A percentile compares a stretch with the other conserved stretches of the same genome.
These are phyloP conservation scores for Lepisosteus osseus DNA, from an alignment of 2,113 vertebrate genomes.

Conservation along the genomic window DNA sequence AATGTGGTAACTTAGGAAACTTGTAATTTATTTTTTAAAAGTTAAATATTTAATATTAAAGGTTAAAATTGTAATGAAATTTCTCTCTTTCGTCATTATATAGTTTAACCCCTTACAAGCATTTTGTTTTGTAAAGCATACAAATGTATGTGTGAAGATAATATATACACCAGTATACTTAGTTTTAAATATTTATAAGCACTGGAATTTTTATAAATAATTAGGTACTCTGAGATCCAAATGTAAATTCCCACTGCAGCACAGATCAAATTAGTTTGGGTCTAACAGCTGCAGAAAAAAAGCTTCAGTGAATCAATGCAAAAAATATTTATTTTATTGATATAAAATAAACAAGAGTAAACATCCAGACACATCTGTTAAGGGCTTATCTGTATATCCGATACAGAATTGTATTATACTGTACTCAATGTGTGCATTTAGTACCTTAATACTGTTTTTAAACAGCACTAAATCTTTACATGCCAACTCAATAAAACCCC, in stretches of 20 bases:
- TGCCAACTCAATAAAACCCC: not conserved
- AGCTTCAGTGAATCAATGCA: conserved; percentile 19
- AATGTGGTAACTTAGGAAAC: no score
- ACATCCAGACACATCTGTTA: conserved; percentile 59
- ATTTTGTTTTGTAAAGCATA: not conserved
- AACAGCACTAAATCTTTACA: conserved; percentile 13
- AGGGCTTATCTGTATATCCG: conserved; percentile 42
- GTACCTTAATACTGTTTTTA: conserved; percentile 32
- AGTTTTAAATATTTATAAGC: conserved; percentile 6
- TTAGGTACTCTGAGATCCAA: conserved; percentile 10
- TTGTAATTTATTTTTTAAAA: not conserved
- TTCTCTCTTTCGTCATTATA: not conserved
- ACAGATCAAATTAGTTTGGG: conserved; percentile 13
- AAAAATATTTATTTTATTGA: conserved; percentile 49
- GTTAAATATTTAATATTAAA: not conserved
- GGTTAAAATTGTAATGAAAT: not conserved
- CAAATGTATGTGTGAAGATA: not conserved
- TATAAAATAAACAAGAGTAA: conserved; percentile 51
- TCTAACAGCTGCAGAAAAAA: conserved; percentile 20
- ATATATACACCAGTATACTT: conserved; percentile 8
- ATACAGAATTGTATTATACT: conserved; percentile 34
- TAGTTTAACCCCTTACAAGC: not conserved
- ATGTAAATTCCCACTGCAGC: conserved; percentile 11
- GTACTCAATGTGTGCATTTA: conserved; percentile 35
- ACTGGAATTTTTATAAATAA: conserved; percentile 14